A percentile compares a stretch with the other conserved stretches of the same genome.
Conservation (phyloP, 2,113 vertebrate species). For the Clinocottus analis region DNA sequence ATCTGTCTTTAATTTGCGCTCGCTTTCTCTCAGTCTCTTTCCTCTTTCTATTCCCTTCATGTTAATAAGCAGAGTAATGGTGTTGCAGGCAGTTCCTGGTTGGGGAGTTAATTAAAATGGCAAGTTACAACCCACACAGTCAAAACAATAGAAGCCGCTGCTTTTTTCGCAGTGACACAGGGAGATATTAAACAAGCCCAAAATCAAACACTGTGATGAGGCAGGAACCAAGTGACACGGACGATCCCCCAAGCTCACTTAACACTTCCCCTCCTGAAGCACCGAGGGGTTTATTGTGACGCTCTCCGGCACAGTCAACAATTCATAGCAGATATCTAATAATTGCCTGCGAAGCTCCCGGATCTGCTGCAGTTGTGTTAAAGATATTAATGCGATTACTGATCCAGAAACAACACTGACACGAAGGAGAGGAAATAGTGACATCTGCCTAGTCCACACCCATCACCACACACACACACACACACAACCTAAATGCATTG, state of each 20-base stretch:
- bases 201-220: conserved; percentile 68
- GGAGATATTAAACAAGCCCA: conserved; percentile 80
- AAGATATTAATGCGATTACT: conserved; percentile 46
- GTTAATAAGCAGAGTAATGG: conserved; percentile 75
- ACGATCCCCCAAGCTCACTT: conserved; percentile 30
- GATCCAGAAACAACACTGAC: conserved; percentile 30
- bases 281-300: conserved; percentile 55
- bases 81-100: conserved; percentile 72
- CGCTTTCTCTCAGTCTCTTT: conserved; percentile 18
- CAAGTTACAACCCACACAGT: conserved; percentile 81
- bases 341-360: conserved; percentile 53
- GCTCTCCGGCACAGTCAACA: conserved; percentile 52
- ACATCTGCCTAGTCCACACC: conserved; percentile 49
- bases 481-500: conserved; percentile 61
- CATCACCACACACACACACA: conserved; percentile 2
- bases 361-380: conserved; percentile 43
- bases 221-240: conserved; percentile 51
- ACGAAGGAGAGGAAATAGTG: conserved; percentile 39
- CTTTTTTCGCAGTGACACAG: conserved; percentile 61
- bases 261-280: conserved; percentile 56
- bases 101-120: conserved; percentile 85
- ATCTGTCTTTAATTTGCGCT: conserved; percentile 47
- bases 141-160: conserved; percentile 79
- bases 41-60: conserved; percentile 60
- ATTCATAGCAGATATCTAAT: conserved; percentile 43